A percentile compares a stretch with the other conserved stretches of the same genome.
Conservation (phyloP, 2,113 vertebrate species). For the Hymenochirus boettgeri region DNA sequence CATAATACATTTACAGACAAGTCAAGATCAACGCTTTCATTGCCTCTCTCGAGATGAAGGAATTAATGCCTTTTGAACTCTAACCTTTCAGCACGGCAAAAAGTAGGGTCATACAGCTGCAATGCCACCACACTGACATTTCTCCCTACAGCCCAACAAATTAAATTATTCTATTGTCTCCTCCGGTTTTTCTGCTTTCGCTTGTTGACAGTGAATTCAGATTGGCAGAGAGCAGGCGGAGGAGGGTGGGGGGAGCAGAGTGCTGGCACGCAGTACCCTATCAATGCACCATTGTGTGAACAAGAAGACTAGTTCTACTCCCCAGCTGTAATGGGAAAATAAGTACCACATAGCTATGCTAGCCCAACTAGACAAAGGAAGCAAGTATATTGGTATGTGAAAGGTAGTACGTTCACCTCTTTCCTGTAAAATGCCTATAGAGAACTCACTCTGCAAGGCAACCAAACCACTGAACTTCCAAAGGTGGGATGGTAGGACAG, state of each 20-base stretch:
- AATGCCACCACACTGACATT: constrained; percentile 47
- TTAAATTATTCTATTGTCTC: constrained; percentile 40
- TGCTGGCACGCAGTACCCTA: constrained; percentile 12
- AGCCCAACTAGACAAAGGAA: constrained; percentile 16
- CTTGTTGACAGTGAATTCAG: constrained; percentile 49
- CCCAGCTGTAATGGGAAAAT: constrained; percentile 34
- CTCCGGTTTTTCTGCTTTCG: constrained; percentile 51
- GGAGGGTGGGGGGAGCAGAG: constrained; percentile 7
- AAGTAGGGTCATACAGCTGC: constrained; percentile 39
- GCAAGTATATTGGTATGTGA: not conserved
- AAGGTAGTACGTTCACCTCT: not conserved
- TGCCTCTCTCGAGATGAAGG: not conserved
- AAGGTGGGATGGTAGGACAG: too few relatives aligned
- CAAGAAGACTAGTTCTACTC: constrained; percentile 18
- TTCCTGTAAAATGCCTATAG: not conserved
- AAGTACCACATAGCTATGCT: constrained; percentile 21
- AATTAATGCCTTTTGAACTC: constrained; percentile 14
- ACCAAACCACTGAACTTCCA: not conserved
- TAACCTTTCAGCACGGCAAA: constrained; percentile 34
- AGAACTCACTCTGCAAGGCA: not conserved
- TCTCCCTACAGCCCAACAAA: constrained; percentile 35
- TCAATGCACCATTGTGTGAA: constrained; percentile 35
- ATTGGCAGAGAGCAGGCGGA: constrained; percentile 32
- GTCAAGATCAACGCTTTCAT: not conserved
- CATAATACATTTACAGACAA: not conserved